Percentiles rank a stretch among this genome's conserved stretches.
These are phyloP conservation scores for Intellagama lesueurii DNA, from an alignment of 2,797 vertebrate genomes.

Conservation along the genomic window DNA sequence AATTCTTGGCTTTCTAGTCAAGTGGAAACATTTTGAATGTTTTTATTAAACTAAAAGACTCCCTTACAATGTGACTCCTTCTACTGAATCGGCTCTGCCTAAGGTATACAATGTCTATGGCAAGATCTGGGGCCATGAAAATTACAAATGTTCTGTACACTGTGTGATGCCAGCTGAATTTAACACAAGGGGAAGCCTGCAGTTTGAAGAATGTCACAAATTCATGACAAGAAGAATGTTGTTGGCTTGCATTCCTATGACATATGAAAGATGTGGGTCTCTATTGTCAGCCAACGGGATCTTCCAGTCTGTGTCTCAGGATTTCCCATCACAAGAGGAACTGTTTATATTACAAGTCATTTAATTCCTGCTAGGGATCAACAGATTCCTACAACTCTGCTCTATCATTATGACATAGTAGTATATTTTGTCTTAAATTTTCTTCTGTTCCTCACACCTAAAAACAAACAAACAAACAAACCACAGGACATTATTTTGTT, in stretches of 20 bases:
- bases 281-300: neutral
- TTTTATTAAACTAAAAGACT: neutral
- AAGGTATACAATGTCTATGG: neutral
- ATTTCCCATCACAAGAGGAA: neutral
- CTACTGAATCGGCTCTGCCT: neutral
- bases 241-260: neutral
- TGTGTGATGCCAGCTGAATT: neutral
- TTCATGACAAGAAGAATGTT: neutral
- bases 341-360: neutral
- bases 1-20: neutral
- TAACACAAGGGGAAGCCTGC: neutral
- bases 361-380: neutral
- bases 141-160: neutral
- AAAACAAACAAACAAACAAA: neutral
- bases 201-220: neutral
- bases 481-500: neutral
- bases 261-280: neutral
- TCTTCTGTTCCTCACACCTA: neutral
- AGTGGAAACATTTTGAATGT: slow-evolving; percentile 4
- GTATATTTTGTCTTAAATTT: neutral
- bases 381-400: no score
- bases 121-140: neutral
- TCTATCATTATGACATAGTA: neutral
- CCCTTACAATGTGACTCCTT: neutral
- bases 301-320: neutral